phyloP scores from a whole-genome alignment of 2,113 vertebrate genomes.

The Tachuris rubrigastra region DNA sequence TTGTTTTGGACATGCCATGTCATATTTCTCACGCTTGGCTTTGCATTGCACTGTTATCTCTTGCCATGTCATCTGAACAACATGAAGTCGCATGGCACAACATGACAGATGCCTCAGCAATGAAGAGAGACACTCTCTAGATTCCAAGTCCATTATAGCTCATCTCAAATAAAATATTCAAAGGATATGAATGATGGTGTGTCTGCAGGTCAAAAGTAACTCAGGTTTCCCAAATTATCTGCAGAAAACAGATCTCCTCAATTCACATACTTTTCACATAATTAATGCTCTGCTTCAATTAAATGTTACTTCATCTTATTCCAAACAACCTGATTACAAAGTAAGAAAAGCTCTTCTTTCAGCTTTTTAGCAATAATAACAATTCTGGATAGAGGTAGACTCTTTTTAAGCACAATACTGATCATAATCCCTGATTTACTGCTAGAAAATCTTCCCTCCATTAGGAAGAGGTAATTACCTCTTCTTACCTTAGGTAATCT shows the following conservation, averaged over 20 bases:
- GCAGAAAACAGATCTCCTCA: constrained; percentile 12
- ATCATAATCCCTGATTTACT: neutral
- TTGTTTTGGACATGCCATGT: constrained; percentile 56
- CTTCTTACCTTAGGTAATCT: neutral
- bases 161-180: constrained; percentile 56
- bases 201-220: constrained; percentile 42
- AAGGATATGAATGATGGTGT: constrained; percentile 18
- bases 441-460: neutral
- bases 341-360: neutral
- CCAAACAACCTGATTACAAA: constrained; percentile 3
- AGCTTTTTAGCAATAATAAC: neutral
- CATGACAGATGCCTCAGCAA: constrained; percentile 55
- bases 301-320: constrained; percentile 18
- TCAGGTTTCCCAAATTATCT: constrained; percentile 5
- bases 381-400: neutral
- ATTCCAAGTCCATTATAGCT: constrained; percentile 23
- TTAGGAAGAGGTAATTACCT: neutral
- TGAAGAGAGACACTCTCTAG: constrained; percentile 43
- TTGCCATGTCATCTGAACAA: constrained; percentile 30
- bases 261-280: constrained; percentile 33
- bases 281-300: neutral
- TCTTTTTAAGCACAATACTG: neutral
- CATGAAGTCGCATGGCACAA: neutral
- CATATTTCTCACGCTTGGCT: constrained; percentile 47
- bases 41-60: constrained; percentile 20